Evolutionary conservation across 2,888 invertebrate species (phyloP).

Genomic region (Caenorhabditis sp.): DNA sequence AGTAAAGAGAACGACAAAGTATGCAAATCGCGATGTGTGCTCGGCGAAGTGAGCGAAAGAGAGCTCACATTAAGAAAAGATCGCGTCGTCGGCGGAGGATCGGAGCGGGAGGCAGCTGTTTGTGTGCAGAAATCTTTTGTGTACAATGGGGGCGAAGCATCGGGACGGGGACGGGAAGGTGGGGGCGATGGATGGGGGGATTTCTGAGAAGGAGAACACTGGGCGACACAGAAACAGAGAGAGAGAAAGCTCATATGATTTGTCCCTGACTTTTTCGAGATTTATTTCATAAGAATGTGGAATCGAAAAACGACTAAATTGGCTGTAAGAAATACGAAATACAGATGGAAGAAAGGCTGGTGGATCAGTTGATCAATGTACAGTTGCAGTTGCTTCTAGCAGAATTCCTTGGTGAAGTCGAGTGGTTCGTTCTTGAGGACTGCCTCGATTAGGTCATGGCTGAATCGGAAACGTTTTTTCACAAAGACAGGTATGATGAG

Average conservation of each 20-base stretch:
- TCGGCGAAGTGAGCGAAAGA: constrained; percentile 19
- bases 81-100: constrained; percentile 13
- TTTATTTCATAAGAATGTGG: background rate
- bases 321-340: too few relatives aligned
- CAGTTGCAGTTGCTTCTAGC: background rate
- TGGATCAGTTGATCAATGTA: background rate
- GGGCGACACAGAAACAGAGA: too few relatives aligned
- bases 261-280: background rate
- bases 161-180: constrained; percentile 15
- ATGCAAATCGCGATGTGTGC: constrained; percentile 49
- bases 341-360: background rate
- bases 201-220: constrained; percentile 17
- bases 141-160: constrained; percentile 63
- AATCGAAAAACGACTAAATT: too few relatives aligned
- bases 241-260: constrained; percentile 3
- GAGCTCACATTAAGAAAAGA: constrained; percentile 38
- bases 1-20: constrained; percentile 17
- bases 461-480: constrained; percentile 8
- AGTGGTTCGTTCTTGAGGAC: background rate
- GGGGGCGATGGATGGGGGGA: constrained; percentile 22
- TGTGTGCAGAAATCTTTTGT: constrained; percentile 57
- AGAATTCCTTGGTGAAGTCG: constrained; percentile 16
- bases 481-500: background rate
- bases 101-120: constrained; percentile 58
- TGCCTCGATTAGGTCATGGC: constrained; percentile 21